These are phyloP conservation scores for Xiphophorus maculatus DNA, from an alignment of 2,113 vertebrate genomes.

Conservation along the genomic window DNA sequence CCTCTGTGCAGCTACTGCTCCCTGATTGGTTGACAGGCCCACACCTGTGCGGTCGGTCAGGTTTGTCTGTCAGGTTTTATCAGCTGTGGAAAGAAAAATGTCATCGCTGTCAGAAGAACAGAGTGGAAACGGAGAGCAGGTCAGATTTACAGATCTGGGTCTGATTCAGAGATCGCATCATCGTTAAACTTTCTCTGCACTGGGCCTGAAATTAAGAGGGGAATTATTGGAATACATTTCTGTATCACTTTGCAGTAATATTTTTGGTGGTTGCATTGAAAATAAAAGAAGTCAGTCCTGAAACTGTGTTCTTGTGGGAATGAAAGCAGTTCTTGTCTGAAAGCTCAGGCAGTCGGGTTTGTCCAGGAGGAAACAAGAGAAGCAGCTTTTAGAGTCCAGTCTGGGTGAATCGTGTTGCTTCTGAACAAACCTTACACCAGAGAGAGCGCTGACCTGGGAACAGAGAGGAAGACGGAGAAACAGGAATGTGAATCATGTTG, in stretches of 20 bases:
- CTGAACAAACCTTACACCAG: neutral
- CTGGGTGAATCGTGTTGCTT: neutral
- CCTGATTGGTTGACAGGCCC: slow-evolving; percentile 4
- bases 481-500: too few species aligned
- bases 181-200: neutral
- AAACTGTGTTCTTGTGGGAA: neutral
- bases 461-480: too few species aligned
- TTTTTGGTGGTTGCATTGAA: too few species aligned
- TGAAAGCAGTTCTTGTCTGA: neutral
- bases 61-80: neutral
- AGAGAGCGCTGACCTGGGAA: too few species aligned
- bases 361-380: neutral
- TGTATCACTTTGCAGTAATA: too few species aligned
- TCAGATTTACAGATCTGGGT: neutral
- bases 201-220: neutral
- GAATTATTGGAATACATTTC: neutral
- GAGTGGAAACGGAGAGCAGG: slow-evolving; percentile 2
- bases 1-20: slow-evolving; percentile 13
- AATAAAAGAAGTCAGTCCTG: too few species aligned
- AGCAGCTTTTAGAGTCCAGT: neutral
- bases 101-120: slow-evolving; percentile 4
- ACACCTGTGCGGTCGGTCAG: neutral
- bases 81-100: slow-evolving; percentile 5
- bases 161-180: neutral
- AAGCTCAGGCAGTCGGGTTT: neutral